Evolutionary conservation across 1,140 invertebrate genomes (phyloP).

Genomic region (Atta colombica): DNA sequence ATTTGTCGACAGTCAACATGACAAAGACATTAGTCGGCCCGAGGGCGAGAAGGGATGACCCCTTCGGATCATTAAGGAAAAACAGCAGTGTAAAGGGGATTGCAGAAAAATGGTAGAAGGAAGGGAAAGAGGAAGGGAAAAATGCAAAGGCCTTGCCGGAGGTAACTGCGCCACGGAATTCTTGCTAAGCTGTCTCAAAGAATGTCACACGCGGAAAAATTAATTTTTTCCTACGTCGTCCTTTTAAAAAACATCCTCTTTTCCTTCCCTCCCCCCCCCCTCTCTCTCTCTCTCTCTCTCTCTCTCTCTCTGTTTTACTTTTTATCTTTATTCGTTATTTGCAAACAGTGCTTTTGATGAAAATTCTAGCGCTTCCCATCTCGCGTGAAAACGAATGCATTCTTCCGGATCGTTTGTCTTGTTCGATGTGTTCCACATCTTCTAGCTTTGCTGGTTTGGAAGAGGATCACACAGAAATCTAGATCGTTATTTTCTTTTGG

Average conservation of each 20-base stretch:
- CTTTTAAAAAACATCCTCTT: neutral
- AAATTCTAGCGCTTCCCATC: neutral
- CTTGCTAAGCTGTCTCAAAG: slow-evolving; percentile 80
- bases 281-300: neutral
- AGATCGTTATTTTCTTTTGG: slow-evolving; percentile 2
- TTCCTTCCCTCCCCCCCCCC: neutral
- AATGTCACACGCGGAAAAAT: slow-evolving; percentile 79
- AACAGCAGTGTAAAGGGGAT: slow-evolving; percentile 6
- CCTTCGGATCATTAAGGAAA: slow-evolving; percentile 78
- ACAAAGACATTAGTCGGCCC: slow-evolving; percentile 82
- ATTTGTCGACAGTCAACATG: slow-evolving; percentile 85
- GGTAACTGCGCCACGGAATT: slow-evolving; percentile 75
- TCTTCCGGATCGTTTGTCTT: slow-evolving; percentile 18
- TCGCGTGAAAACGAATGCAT: slow-evolving; percentile 14
- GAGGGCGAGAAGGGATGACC: slow-evolving; percentile 50
- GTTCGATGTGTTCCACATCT: neutral
- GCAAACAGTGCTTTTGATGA: slow-evolving; percentile 61
- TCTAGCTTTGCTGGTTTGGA: neutral
- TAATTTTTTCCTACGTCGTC: slow-evolving; percentile 76
- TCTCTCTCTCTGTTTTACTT: neutral
- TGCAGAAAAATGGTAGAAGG: neutral
- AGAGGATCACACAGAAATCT: slow-evolving; percentile 2
- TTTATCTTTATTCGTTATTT: slow-evolving; percentile 13
- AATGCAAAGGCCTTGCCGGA: neutral
- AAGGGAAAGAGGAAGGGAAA: neutral